A percentile compares a stretch with the other conserved stretches of the same genome.
Conservation (phyloP, 2,888 invertebrate species). For the Lordiphosa andalusiaca region DNA sequence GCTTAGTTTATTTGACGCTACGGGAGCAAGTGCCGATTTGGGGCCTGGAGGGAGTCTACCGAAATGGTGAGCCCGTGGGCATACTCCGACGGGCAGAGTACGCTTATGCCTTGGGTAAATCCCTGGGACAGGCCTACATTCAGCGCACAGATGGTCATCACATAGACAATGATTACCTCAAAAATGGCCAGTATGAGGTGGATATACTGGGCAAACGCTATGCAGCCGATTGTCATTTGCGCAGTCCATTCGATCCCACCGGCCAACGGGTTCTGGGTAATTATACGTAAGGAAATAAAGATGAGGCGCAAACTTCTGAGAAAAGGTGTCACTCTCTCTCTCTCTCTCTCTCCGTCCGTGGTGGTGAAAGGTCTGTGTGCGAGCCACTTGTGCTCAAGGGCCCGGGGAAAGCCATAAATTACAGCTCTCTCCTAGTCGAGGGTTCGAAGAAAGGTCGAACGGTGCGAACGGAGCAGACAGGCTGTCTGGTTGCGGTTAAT, state of each 20-base stretch:
- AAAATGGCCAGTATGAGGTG: conserved; percentile 87
- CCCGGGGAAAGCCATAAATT: conserved; percentile 58
- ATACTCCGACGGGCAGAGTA: conserved; percentile 91
- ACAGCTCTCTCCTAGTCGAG: conserved; percentile 24
- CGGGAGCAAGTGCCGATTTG: conserved; percentile 88
- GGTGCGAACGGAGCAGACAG: conserved; percentile 31
- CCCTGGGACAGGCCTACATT: conserved; percentile 84
- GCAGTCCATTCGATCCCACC: conserved; percentile 91
- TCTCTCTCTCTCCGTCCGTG: conserved; percentile 1
- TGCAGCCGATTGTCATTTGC: conserved; percentile 86
- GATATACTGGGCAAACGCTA: conserved; percentile 89
- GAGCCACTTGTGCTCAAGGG: conserved; percentile 46
- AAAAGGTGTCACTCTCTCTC: conserved; percentile 34
- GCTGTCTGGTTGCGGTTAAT: conserved; percentile 59
- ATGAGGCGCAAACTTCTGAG: conserved; percentile 7
- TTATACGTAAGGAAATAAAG: conserved; percentile 76
- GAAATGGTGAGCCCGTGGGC: conserved; percentile 88
- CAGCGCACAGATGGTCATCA: conserved; percentile 82
- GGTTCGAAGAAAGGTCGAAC: conserved; percentile 62
- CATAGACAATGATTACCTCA: conserved; percentile 85
- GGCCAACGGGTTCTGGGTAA: conserved; percentile 87
- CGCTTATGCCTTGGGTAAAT: conserved; percentile 83
- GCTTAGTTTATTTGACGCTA: conserved; percentile 87
- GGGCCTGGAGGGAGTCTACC: conserved; percentile 92
- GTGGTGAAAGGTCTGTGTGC: conserved; percentile 78